Evolutionary conservation across 2,888 invertebrate genomes (phyloP), one percentile per base, ranked within the genome.

Genomic region (Acanthosepion lycidas): DNA sequence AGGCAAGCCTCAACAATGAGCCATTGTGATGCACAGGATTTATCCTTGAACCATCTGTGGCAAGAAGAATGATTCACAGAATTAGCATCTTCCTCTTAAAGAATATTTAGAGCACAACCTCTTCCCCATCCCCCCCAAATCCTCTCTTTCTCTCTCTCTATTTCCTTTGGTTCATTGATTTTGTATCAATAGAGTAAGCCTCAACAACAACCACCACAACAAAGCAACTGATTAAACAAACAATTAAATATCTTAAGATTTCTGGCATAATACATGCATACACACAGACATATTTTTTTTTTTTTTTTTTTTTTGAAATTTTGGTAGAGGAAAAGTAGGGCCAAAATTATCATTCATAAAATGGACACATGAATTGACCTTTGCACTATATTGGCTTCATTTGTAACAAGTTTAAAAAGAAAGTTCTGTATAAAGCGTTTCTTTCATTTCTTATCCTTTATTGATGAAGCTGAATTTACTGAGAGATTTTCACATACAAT

Each of bases 41-140:
- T 78, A 78, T 78, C 78, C 78, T 78, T 78, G 78, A 78, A 78
- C 78, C 78, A 78, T n/a, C 78, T 78, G 78, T 78, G 78, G 78
- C 15, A 78, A 78, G n/a, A 78, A 15, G 78, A 78, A 78, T 78
- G 78, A 78, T 78, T 78, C 78, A 78, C 78, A 78, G 78, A 78
- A 78, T 78, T 78, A 33, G 78, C n/a, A 78, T 78, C 78, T 78
- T 78, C 51, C 8, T 51, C 51, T 51, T 51, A 4, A 59, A 78
- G 78, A 78, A 78, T 78, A 33, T 78, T 78, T 33, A 78, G 15
- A 78, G 59, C 59, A 78, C 78, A 78, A 6, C n/a, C 23, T 23
- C 28, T n/a, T n/a, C 12, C 78, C n/a, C n/a, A 42, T n/a, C n/a
- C 15, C n/a, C n/a, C 78, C n/a, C 8, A 28, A n/a, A 28, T 8